phyloP scores from a whole-genome alignment of 2,888 invertebrate genomes.

The Morpho deidamia region DNA sequence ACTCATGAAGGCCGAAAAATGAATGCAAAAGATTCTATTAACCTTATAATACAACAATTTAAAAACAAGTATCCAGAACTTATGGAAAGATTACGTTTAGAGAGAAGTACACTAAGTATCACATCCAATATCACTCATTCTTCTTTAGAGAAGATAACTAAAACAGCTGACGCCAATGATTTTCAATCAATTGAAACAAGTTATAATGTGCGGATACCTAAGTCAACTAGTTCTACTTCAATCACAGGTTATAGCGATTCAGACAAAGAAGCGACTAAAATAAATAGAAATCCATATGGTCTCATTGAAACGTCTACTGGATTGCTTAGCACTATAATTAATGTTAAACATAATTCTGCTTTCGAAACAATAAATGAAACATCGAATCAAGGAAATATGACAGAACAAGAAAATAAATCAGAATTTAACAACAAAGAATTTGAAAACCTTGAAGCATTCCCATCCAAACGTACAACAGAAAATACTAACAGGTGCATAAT shows the following conservation, averaged over 20 bases:
- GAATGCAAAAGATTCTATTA: slow-evolving; percentile 31
- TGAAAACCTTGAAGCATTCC: too few relatives aligned
- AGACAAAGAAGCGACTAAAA: background rate
- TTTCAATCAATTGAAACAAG: background rate
- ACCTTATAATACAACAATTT: slow-evolving; percentile 44
- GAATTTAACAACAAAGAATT: too few relatives aligned
- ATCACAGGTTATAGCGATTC: slow-evolving; percentile 7
- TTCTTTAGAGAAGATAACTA: background rate
- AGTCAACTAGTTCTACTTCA: background rate
- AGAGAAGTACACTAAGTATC: slow-evolving; percentile 27
- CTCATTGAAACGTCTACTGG: slow-evolving; percentile 26
- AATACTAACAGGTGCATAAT: too few relatives aligned
- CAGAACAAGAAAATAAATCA: too few relatives aligned
- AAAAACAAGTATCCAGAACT: slow-evolving; percentile 46
- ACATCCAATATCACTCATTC: slow-evolving; percentile 1
- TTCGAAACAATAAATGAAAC: too few relatives aligned
- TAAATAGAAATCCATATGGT: slow-evolving; percentile 6
- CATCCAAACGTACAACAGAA: too few relatives aligned
- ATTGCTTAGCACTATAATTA: slow-evolving; percentile 22
- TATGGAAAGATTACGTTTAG: slow-evolving; percentile 37
- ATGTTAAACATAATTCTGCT: too few relatives aligned
- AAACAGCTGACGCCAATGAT: background rate
- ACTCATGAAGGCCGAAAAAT: slow-evolving; percentile 44
- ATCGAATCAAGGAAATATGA: too few relatives aligned
- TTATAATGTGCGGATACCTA: background rate